Evolutionary conservation across 2,113 vertebrate genomes (phyloP), one percentile per base, ranked within the genome.

Genomic region (Platysternon megacephalum): DNA sequence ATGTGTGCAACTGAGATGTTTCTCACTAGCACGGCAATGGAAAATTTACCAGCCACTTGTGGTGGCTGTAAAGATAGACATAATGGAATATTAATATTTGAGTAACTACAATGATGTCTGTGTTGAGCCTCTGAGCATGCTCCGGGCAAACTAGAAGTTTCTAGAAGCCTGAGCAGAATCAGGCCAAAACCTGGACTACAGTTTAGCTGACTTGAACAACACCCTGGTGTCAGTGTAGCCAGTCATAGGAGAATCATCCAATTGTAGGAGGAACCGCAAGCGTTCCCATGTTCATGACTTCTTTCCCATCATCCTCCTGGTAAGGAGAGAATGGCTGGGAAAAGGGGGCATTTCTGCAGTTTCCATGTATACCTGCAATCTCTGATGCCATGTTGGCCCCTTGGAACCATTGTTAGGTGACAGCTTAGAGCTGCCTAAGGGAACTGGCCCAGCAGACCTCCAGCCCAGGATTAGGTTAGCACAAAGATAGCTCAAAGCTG

Each of bases 121-220:
- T 79, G 81, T 42, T 88, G 86, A 80, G 39, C 86, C 84, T 56
- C 86, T 88, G 42, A 88, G 49, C 55, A 92, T 48, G 32, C 82
- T 35, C 74, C 55, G 13, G 12, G 39, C 44, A 28, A 76, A 46
- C 24, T 76, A 46, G 42, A 24, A 46, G 74, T 76, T 76, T 46
- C 74, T 44, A 46, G 24, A 76, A 46, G 39, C 6, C 24, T 76
- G 42, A 76, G 74, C 42, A 28, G 6, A 76, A 46, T 46, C 42
- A 76, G 24, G 74, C 26, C 74, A 76, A 76, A 76, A 44, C 26
- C 19, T 76, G 24, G 52, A 48, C n/a, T 83, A 55, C 5, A 24
- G 51, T 28, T 68, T 82, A 86, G 58, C 91, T 86, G 32, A 56
- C 44, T 13, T 17, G 79, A 85, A 81, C 72, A 79, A 49, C 14